Evolutionary conservation across 1,140 invertebrate species (phyloP), one percentile per base, ranked within the genome.

Genomic region (Lepeophtheirus salmonis): DNA sequence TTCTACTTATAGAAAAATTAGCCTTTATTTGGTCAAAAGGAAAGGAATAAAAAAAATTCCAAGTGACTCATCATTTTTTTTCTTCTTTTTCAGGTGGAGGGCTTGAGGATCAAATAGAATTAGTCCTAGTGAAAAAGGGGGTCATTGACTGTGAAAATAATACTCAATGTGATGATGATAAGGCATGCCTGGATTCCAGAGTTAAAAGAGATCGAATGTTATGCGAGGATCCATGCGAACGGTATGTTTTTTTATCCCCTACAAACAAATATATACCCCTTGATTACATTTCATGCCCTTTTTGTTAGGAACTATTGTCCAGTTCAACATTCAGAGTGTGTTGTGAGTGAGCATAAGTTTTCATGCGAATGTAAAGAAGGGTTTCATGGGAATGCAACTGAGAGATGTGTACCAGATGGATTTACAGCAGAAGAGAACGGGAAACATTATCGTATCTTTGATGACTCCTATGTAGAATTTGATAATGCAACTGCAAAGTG

Each of bases 71-170:
- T n/a, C n/a, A n/a, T n/a, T n/a, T n/a, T n/a, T n/a, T n/a, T n/a
- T n/a, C n/a, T n/a, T n/a, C n/a, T n/a, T n/a, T n/a, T n/a, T n/a
- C n/a, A 57, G 59, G 59, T 55, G 59, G 59, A 1, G 21, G 17
- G 12, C 59, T 61, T 2, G 59, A 61, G 50, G 59, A 61, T 22
- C 48, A 61, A 26, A 61, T 61, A 2, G 50, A 48, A n/a, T 53
- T 61, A 20, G 59, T 61, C 6, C 24, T 61, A 17, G 59, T 61
- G n/a, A 61, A 61, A 25, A 61, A 61, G 50, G 59, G 59, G 10
- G 51, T 61, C 17, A 53, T 61, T 13, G 49, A 50, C 25, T 61
- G 59, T 25, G 59, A 61, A 25, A 54, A 54, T 24, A 24, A 61
- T 16, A 50, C 49, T 17, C 59, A 61, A 24, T 61, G 59, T 53